These are phyloP conservation scores for Drosophila auraria DNA, from an alignment of 1,140 invertebrate species.

Conservation along the genomic window DNA sequence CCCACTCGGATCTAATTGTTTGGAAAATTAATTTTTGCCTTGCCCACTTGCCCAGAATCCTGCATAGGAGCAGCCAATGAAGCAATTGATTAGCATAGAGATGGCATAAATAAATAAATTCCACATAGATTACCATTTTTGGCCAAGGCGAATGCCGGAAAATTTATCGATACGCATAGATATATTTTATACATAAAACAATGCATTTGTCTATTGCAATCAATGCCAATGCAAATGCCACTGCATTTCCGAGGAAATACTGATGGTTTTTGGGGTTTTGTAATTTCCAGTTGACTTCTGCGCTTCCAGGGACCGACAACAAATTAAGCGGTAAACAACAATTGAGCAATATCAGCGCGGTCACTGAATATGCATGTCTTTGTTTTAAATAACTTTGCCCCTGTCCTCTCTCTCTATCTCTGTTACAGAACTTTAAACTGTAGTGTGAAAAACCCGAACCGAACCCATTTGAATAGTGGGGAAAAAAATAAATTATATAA, in stretches of 20 bases:
- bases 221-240: conserved; percentile 57
- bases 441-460: conserved; percentile 11
- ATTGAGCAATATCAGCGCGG: conserved; percentile 36
- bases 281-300: conserved; percentile 14
- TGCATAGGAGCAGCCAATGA: neutral
- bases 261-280: neutral
- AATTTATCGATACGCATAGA: conserved; percentile 8
- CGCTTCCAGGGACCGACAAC: neutral
- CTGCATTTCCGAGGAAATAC: conserved; percentile 1
- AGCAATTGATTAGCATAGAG: conserved; percentile 56
- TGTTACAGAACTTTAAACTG: conserved; percentile 23
- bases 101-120: conserved; percentile 64
- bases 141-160: neutral
- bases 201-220: conserved; percentile 49
- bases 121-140: conserved; percentile 27
- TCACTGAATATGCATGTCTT: conserved; percentile 35
- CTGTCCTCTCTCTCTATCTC: neutral
- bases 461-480: conserved; percentile 28
- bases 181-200: conserved; percentile 27
- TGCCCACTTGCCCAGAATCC: conserved; percentile 11
- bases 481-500: conserved; percentile 34
- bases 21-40: conserved; percentile 71
- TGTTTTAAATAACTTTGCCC: conserved; percentile 27
- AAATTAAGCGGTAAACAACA: conserved; percentile 49
- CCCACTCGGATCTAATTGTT: conserved; percentile 59